phyloP scores from a whole-genome alignment of 2,888 invertebrate species.

The Tyria jacobaeae region DNA sequence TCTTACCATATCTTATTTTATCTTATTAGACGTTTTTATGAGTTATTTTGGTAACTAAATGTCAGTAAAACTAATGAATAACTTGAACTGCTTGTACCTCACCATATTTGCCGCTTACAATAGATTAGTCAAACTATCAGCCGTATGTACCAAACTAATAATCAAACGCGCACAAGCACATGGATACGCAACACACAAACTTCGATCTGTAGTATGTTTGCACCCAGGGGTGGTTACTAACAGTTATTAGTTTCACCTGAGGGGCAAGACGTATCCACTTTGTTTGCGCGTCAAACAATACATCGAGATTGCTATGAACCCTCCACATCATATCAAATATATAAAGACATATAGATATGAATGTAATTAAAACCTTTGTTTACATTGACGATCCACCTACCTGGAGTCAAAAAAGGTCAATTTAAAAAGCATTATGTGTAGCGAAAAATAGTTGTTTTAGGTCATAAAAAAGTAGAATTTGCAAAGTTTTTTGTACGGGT shows the following conservation, averaged over 20 bases:
- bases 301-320: conserved; percentile 70
- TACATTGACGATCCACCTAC: conserved; percentile 11
- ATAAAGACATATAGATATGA: conserved; percentile 24
- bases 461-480: too few relatives aligned
- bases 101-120: neutral
- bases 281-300: conserved; percentile 78
- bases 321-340: conserved; percentile 37
- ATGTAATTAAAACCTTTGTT: conserved; percentile 44
- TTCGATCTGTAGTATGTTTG: conserved; percentile 27
- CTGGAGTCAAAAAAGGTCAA: too few relatives aligned
- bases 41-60: too few relatives aligned
- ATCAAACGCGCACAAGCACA: conserved; percentile 4
- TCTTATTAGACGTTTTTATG: too few relatives aligned
- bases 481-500: too few relatives aligned
- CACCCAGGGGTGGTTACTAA: conserved; percentile 38
- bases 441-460: too few relatives aligned
- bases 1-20: too few relatives aligned
- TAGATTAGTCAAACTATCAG: neutral
- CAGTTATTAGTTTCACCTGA: conserved; percentile 81
- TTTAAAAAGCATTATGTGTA: too few relatives aligned
- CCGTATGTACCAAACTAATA: conserved; percentile 1
- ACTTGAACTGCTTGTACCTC: too few relatives aligned
- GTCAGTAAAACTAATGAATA: too few relatives aligned
- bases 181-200: too few relatives aligned
- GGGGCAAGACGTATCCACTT: conserved; percentile 59